Evolutionary conservation across 1,140 invertebrate genomes (phyloP).

Genomic region (Cherax quadricarinatus): DNA sequence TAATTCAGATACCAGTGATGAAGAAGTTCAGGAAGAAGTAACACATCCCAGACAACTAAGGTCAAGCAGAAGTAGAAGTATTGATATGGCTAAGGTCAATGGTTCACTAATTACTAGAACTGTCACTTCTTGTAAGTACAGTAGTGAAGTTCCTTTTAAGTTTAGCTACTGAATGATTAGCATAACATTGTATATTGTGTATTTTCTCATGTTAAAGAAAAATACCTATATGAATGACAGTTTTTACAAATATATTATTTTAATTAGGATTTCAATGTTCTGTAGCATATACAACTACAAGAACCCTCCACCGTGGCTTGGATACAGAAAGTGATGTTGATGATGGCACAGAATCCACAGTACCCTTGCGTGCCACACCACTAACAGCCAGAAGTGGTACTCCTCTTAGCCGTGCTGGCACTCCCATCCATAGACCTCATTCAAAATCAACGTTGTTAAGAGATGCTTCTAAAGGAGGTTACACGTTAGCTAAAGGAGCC

Average conservation of each 20-base stretch:
- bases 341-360: slow-evolving; percentile 48
- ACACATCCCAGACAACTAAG: not conserved
- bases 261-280: not conserved
- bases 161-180: not conserved
- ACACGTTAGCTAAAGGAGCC: slow-evolving; percentile 59
- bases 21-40: slow-evolving; percentile 14
- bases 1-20: slow-evolving; percentile 57
- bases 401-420: slow-evolving; percentile 18
- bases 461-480: slow-evolving; percentile 29
- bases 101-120: slow-evolving; percentile 50
- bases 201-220: not conserved
- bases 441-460: slow-evolving; percentile 8
- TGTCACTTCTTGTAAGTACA: slow-evolving; percentile 30
- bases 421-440: not conserved
- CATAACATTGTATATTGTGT: not conserved
- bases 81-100: slow-evolving; percentile 45
- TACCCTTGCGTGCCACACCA: slow-evolving; percentile 51
- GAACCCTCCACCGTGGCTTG: slow-evolving; percentile 45
- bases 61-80: slow-evolving; percentile 55
- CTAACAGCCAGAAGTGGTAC: slow-evolving; percentile 43
- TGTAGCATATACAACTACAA: slow-evolving; percentile 55
- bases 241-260: not conserved
- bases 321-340: slow-evolving; percentile 59
- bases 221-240: not conserved
- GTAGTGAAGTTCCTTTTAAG: not conserved